Base-by-base conservation (phyloP, 2,113 vertebrate genomes). In the Merops nubicus region DNA sequence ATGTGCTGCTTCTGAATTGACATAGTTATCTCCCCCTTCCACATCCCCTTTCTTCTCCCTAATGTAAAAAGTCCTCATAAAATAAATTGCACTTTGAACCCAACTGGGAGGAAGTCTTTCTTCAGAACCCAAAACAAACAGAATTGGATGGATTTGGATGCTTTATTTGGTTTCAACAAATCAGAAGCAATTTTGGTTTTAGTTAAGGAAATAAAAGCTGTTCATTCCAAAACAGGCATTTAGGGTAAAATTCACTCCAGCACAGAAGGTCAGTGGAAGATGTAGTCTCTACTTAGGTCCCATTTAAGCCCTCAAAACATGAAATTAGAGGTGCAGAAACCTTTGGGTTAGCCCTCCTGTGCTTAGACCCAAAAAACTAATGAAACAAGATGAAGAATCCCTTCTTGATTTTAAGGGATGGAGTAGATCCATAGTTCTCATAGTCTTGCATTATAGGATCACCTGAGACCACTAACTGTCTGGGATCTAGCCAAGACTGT, bases 51-150 rank as follows among this genome's bases (percentile, higher is more conserved):
- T 90, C 86, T 96, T 88, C 59, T 88, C 64, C 72, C 65, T 80
- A 67, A 83, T 42, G 87, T 78, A 89, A 81, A 77, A 95, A 84
- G 59, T 64, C 69, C 75, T 86, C 85, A 83, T 91, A 95, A 97
- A 96, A 93, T 83, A 95, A 95, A 94, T 93, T 85, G 69, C 75
- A 92, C 67, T 92, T 82, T 77, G 69, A 97, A 89, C 53, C 73
- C 82, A 93, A 18, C 76, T 45, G 63, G 88, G 77, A 92, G 53
- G 62, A 88, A 88, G 62, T 31, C 76, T 94, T 93, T 96, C 72
- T 94, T 95, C 92, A 75, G 91, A 95, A 95, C 86, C 84, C 92
- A 96, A 95, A 93, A 31, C 64, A 97, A 96, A 94, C 70, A 96
- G 63, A 94, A 93, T 15, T 56, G 64, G 85, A 91, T 62, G 69